Evolutionary conservation across 2,113 vertebrate genomes (phyloP), one percentile per base, ranked within the genome.

Genomic region (Muntiacus muntjak): DNA sequence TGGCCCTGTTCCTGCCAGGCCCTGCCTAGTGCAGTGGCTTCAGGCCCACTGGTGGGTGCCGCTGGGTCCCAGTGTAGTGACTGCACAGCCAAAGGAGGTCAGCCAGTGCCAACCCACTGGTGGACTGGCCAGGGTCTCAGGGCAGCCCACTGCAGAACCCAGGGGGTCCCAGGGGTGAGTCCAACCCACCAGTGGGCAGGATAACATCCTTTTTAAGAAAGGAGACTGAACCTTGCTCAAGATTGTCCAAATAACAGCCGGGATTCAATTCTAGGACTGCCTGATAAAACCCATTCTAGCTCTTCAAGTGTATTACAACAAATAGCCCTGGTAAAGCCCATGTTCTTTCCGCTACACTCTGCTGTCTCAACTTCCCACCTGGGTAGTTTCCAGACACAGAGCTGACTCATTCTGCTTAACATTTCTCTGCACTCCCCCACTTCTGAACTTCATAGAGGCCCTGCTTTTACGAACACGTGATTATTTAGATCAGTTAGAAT

Each of bases 311-410:
- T 45, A 28, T 33, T 3, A 15, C 2, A 15, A 17, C 43, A 33
- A 15, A 21, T 1, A 40, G 40, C 43, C 10, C 79, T 47, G 50
- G 62, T 26, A 16, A 55, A 19, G 14, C 36, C 92, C 5, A 0
- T 21, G 43, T 40, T 43, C 87, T 50, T 43, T 17, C 36, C 17
- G 1, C 40, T 40, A 0, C 4, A 17, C 67, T 36, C 1, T 28
- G 5, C 28, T 7, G 15, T 16, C n/a, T 1, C 15, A 12, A 2
- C 40, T 8, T 1, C 10, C 47, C 57, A 23, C 3, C 36, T 52
- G 4, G 15, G 85, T 87, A 50, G 26, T 54, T 33, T 76, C 94
- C 62, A 71, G n/a, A 91, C 33, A 11, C 11, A 30, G n/a, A 21
- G 6, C 43, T 62, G 30, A 3, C 52, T 26, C 58, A 13, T 5